Evolutionary conservation across 2,113 vertebrate species (phyloP).

Genomic region (Gymnobelideus leadbeateri): DNA sequence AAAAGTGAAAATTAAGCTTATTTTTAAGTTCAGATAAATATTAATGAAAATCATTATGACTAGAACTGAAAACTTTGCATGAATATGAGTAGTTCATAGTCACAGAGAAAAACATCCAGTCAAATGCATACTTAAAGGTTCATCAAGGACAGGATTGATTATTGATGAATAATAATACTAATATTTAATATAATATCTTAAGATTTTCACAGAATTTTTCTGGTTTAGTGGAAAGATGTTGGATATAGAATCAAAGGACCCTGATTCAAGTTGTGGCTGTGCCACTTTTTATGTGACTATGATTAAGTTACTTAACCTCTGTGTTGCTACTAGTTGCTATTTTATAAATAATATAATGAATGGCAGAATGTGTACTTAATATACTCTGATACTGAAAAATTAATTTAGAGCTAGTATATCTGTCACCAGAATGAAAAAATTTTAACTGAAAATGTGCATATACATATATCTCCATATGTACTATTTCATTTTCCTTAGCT

Average conservation of each 20-base stretch:
- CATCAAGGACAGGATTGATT: neutral
- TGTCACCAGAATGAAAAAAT: neutral
- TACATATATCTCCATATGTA: neutral
- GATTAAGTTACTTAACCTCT: neutral
- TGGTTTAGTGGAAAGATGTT: neutral
- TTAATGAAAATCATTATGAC: neutral
- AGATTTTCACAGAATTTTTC: neutral
- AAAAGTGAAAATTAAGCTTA: neutral
- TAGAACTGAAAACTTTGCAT: neutral
- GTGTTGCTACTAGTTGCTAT: neutral
- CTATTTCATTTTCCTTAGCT: neutral
- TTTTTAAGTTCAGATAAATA: constrained; percentile 16
- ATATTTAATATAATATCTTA: neutral
- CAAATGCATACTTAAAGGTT: neutral
- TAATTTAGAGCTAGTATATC: constrained; percentile 8
- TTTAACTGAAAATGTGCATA: neutral
- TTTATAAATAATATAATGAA: neutral
- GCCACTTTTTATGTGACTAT: neutral
- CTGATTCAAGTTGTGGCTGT: neutral
- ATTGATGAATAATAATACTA: neutral
- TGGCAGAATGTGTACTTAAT: neutral
- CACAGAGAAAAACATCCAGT: constrained; percentile 7
- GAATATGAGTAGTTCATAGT: constrained; percentile 1
- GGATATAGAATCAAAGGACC: neutral
- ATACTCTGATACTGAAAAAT: neutral